A percentile compares a stretch with the other conserved stretches of the same genome.
These are phyloP conservation scores for Cephus nigrinus DNA, from an alignment of 2,888 invertebrate species.

Conservation along the genomic window DNA sequence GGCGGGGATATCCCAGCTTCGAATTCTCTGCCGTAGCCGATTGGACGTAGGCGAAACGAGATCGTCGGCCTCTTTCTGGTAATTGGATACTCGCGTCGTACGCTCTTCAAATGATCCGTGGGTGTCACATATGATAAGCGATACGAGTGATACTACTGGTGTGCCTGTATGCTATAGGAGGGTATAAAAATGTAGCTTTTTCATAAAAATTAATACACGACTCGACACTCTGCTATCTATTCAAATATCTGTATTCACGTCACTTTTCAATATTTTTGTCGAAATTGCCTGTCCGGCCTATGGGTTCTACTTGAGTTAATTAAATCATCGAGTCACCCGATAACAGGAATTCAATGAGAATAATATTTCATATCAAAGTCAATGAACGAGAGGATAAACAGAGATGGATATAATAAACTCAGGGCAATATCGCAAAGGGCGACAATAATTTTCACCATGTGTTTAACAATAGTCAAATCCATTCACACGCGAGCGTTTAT, in stretches of 20 bases:
- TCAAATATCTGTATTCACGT: background rate
- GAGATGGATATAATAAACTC: background rate
- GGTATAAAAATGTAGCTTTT: background rate
- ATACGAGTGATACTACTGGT: background rate
- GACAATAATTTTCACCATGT: background rate
- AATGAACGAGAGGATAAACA: background rate
- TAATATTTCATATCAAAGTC: too few species aligned
- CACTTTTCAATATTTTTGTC: background rate
- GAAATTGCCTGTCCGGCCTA: background rate
- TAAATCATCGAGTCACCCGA: background rate
- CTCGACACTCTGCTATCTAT: background rate
- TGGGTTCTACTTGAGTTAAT: background rate
- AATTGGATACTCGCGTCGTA: background rate
- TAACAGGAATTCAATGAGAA: background rate
- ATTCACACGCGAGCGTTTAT: background rate
- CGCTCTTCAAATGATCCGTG: background rate
- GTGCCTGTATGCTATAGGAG: background rate
- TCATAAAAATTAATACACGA: background rate
- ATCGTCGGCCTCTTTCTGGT: background rate
- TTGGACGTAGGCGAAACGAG: background rate
- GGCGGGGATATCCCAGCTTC: background rate
- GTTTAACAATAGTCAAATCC: background rate
- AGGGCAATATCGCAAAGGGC: background rate
- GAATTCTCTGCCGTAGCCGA: background rate
- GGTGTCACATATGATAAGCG: background rate